Base-by-base conservation (phyloP, 1,140 invertebrate genomes). In the Drosophila miranda region DNA sequence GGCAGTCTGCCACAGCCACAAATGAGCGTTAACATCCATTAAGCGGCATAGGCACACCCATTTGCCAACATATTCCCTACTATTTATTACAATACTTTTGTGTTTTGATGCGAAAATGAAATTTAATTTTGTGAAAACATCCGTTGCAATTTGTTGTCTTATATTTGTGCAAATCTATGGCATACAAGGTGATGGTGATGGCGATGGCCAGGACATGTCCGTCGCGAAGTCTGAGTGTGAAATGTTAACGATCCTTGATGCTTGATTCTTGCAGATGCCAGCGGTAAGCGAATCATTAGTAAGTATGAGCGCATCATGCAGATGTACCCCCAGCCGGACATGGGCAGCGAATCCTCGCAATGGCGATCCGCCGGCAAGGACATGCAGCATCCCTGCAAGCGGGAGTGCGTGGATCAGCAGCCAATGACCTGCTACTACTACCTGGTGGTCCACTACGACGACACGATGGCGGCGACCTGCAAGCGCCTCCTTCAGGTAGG, bases 381-480 rank as follows among this genome's bases (percentile, higher is more conserved):
- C 19, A 66, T 51, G 59, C 56, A 62, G 23, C 89, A 90, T 70
- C 89, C 89, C 4, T 90, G 89, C 53, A 77, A 68, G 30, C 82
- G 89, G 1, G 75, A 84, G 23, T 90, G 89, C 13, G 59, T 58
- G 19, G 70, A 78, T 4, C 59, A 89, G 21, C 74, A 82, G 46
- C 72, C 79, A 0, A 90, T 89, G 89, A 89, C 77, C n/a, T 90
- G 89, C 48, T 90, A 90, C 44, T 90, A 90, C 54, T 90, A 90
- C 43, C 76, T 90, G 82, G 82, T 90, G 14, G 77, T 90, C 2
- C 89, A 90, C 48, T 84, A 90, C 50, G 89, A 90, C 1, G 86
- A 90, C 41, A 90, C 89, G 2, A 89, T 90, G 79, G 52, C 75
- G 13, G 72, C 71, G 11, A 77, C 79, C 7, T 90, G 89, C 69